These are phyloP conservation scores for Diadromus collaris DNA, from an alignment of 2,888 invertebrate genomes.

Conservation along the genomic window DNA sequence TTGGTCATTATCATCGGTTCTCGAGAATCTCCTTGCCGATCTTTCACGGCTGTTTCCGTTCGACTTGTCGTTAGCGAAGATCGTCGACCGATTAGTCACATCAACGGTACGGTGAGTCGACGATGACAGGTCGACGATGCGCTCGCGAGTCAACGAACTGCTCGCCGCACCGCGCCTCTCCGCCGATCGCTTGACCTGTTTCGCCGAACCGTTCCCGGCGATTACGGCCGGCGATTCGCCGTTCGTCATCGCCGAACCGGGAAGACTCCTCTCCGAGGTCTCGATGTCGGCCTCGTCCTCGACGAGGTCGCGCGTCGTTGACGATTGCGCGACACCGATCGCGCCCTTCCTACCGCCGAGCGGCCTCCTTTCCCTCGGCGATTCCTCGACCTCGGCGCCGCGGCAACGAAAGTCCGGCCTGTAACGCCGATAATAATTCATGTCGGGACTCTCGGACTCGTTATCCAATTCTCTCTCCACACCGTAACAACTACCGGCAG, in stretches of 20 bases:
- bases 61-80: slow-evolving; percentile 29
- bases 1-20: slow-evolving; percentile 46
- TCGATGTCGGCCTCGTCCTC: slow-evolving; percentile 39
- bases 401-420: slow-evolving; percentile 49
- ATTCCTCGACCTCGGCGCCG: slow-evolving; percentile 47
- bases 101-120: slow-evolving; percentile 22
- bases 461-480: slow-evolving; percentile 49
- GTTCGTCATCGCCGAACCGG: slow-evolving; percentile 55
- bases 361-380: slow-evolving; percentile 53
- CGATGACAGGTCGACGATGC: slow-evolving; percentile 40
- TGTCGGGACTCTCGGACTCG: slow-evolving; percentile 44
- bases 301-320: slow-evolving; percentile 39
- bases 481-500: slow-evolving; percentile 40
- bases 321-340: slow-evolving; percentile 18
- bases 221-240: slow-evolving; percentile 57
- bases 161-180: slow-evolving; percentile 44
- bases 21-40: slow-evolving; percentile 36
- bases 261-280: slow-evolving; percentile 29
- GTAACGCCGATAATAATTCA: slow-evolving; percentile 39
- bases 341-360: slow-evolving; percentile 34
- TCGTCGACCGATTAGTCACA: slow-evolving; percentile 30
- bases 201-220: slow-evolving; percentile 61
- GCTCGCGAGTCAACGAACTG: slow-evolving; percentile 61
- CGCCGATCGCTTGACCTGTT: slow-evolving; percentile 61
- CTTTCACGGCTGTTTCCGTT: slow-evolving; percentile 47